A percentile compares a stretch with the other conserved stretches of the same genome.
phyloP scores from a whole-genome alignment of 2,113 vertebrate species.

The Microcebus lehilahytsara region DNA sequence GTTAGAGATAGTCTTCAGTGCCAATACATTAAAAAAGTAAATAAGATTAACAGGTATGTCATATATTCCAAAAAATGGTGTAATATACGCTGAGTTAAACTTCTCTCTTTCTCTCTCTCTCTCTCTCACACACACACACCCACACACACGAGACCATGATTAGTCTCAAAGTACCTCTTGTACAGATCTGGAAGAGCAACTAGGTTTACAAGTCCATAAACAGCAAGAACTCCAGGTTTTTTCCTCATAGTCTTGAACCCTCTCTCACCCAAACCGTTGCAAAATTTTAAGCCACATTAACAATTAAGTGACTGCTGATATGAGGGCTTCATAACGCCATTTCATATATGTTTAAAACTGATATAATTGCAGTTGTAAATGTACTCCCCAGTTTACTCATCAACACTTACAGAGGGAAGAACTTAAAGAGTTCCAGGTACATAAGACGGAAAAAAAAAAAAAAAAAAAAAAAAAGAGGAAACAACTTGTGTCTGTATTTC shows the following conservation, averaged over 20 bases:
- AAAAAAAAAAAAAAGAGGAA: background rate
- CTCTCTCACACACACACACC: background rate
- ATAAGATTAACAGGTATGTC: conserved; percentile 62
- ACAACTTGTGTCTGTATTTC: background rate
- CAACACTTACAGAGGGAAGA: background rate
- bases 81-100: background rate
- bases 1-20: conserved; percentile 65
- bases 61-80: conserved; percentile 60
- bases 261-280: background rate
- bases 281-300: conserved; percentile 33
- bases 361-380: background rate
- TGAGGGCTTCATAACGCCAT: background rate
- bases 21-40: conserved; percentile 58
- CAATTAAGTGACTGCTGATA: background rate
- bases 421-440: background rate
- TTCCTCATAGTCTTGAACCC: background rate
- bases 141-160: too few relatives aligned
- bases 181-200: background rate
- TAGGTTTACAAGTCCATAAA: background rate
- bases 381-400: background rate
- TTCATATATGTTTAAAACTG: background rate
- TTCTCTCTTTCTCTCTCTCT: background rate
- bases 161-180: background rate
- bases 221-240: background rate
- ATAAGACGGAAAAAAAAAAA: background rate